A percentile compares a stretch with the other conserved stretches of the same genome.
Conservation (phyloP, 2,888 invertebrate species). For the Troides oblongomaculatus region DNA sequence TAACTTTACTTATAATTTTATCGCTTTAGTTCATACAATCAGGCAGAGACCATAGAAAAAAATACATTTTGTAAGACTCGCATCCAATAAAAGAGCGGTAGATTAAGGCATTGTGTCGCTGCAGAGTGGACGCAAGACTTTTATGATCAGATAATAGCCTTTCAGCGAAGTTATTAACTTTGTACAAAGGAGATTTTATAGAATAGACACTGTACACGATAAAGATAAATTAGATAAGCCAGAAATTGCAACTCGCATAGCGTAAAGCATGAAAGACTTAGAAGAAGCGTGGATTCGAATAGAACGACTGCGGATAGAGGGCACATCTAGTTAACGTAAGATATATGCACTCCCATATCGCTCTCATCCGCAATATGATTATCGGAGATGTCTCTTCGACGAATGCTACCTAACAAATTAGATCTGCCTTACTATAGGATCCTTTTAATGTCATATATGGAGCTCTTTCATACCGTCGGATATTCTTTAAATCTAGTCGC, state of each 20-base stretch:
- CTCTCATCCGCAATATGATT: conserved; percentile 49
- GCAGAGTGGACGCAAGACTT: conserved; percentile 43
- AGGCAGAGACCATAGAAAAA: conserved; percentile 9
- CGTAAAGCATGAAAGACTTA: conserved; percentile 2
- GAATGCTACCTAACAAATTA: conserved; percentile 45
- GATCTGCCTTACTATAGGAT: conserved; percentile 40
- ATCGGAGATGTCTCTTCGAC: conserved; percentile 43
- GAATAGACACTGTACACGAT: conserved; percentile 21
- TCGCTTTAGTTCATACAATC: background rate
- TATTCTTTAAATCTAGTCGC: no score
- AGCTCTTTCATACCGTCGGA: background rate
- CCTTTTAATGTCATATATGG: conserved; percentile 33
- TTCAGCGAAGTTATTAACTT: conserved; percentile 39
- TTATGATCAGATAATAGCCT: conserved; percentile 48
- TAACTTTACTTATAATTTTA: no score
- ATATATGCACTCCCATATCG: conserved; percentile 45
- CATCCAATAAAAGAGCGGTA: conserved; percentile 39
- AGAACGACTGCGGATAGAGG: conserved; percentile 3
- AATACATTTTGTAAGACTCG: conserved; percentile 37
- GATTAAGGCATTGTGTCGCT: conserved; percentile 44
- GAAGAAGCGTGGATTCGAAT: background rate
- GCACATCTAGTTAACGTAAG: conserved; percentile 32
- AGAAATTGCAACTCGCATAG: conserved; percentile 18
- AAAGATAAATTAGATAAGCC: conserved; percentile 14
- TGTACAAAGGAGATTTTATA: conserved; percentile 35